Evolutionary conservation across 2,888 invertebrate genomes (phyloP), one percentile per base, ranked within the genome.

Genomic region (Caradrina kadenii): DNA sequence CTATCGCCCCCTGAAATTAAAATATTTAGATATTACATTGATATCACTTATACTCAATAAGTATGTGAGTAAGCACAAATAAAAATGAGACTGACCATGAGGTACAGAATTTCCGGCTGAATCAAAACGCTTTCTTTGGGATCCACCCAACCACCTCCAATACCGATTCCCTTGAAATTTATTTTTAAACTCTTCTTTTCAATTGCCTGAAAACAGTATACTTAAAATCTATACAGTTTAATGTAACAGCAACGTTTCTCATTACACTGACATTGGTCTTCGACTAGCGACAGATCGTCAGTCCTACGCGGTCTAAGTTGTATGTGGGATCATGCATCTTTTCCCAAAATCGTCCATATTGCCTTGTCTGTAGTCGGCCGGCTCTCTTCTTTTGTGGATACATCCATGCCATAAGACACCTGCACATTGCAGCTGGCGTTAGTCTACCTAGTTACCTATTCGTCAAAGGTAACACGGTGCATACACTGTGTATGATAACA

Each of bases 61-160:
- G 35, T 8, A 59, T 7, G 11, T 2, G 11, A 2, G 31, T 3
- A 11, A 26, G 21, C n/a, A 42, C 17, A 69, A 49, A 50, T 17
- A 49, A 62, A 45, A 3, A 53, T 48, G n/a, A 53, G 17, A 22
- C 1, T 74, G 87, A 94, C 95, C 90, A 91, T 89, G 56, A 89
- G 87, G 68, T 92, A 95, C 17, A 95, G 84, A 70, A 88, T 93
- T 31, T 90, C 88, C 1, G 94, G 91, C 63, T 92, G 91, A 39
- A 88, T 83, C 66, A 93, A 82, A 56, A 90, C 84, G 69, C 94
- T 94, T 79, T 94, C 94, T 74, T 89, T 93, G 0, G 95, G 95
- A 67, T 92, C 89, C 0, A 95, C 94, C 94, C 94, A 95, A 50
- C 94, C 95, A 39, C 95, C 93, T 3, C 95, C 95, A 54, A 95